These are phyloP conservation scores for Cerceris ruficornis DNA, from an alignment of 2,888 invertebrate species.

Conservation along the genomic window DNA sequence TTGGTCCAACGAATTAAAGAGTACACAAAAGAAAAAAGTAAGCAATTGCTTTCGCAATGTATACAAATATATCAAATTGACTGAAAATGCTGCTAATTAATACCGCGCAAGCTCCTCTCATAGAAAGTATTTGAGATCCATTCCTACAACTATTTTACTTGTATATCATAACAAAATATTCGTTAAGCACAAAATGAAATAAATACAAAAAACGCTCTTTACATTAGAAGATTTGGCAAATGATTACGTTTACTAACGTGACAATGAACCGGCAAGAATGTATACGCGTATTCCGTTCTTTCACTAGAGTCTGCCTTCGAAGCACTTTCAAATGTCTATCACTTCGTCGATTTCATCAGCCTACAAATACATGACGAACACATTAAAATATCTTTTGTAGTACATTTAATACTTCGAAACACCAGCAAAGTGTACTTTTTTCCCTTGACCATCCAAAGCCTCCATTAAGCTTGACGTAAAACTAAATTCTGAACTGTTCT, in stretches of 20 bases:
- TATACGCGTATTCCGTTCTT: background rate
- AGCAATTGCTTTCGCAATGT: constrained; percentile 25
- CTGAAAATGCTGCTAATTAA: constrained; percentile 46
- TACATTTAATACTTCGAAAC: constrained; percentile 63
- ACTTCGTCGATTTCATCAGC: constrained; percentile 14
- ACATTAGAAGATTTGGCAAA: background rate
- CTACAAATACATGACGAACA: constrained; percentile 3
- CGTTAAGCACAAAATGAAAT: constrained; percentile 7
- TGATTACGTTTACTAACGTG: background rate
- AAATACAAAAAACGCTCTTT: constrained; percentile 2
- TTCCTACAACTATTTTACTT: background rate
- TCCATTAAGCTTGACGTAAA: constrained; percentile 84
- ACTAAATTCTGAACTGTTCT: constrained; percentile 82
- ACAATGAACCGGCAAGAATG: constrained; percentile 11
- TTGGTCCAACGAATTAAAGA: constrained; percentile 20
- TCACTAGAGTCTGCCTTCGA: background rate
- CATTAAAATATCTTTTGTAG: background rate
- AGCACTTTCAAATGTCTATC: background rate
- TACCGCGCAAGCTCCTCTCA: background rate
- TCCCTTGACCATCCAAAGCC: constrained; percentile 81
- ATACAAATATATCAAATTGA: constrained; percentile 35
- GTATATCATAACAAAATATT: background rate
- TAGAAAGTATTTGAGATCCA: constrained; percentile 17
- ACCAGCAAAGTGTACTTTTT: constrained; percentile 79
- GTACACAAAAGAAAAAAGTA: constrained; percentile 18